Conservation (phyloP, 2,113 vertebrate species). For the Paradisaea rubra region DNA sequence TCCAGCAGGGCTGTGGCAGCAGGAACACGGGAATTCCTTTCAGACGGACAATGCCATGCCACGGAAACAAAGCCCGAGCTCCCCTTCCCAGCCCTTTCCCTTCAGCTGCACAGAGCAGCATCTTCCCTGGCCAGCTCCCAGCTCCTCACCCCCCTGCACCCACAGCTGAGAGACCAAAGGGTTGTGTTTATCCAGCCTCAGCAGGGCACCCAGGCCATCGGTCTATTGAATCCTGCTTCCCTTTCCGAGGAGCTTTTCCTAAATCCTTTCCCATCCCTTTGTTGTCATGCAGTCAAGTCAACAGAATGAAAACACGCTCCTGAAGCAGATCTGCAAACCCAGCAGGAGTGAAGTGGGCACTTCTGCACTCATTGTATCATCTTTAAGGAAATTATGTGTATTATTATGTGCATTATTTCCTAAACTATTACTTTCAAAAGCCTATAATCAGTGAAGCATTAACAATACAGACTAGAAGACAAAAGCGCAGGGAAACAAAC, state of each 20-base stretch:
- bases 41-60: rapidly evolving
- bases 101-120: not conserved
- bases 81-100: not conserved
- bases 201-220: not conserved
- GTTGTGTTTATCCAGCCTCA: not conserved
- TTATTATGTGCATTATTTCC: not conserved
- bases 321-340: not conserved
- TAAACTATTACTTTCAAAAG: not conserved
- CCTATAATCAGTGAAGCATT: not conserved
- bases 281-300: not conserved
- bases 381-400: slow-evolving; percentile 3
- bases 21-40: too few relatives aligned
- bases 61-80: not conserved
- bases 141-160: not conserved
- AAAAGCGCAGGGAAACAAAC: not conserved
- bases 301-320: not conserved
- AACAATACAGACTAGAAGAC: not conserved
- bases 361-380: not conserved
- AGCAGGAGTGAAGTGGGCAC: not conserved
- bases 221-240: not conserved
- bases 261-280: not conserved
- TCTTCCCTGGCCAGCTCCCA: not conserved
- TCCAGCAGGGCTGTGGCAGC: not conserved
- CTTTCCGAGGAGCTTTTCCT: not conserved
- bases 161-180: not conserved